Conservation (phyloP, 92 coral and sea anemone genomes). For the Parazoanthus darwini region DNA sequence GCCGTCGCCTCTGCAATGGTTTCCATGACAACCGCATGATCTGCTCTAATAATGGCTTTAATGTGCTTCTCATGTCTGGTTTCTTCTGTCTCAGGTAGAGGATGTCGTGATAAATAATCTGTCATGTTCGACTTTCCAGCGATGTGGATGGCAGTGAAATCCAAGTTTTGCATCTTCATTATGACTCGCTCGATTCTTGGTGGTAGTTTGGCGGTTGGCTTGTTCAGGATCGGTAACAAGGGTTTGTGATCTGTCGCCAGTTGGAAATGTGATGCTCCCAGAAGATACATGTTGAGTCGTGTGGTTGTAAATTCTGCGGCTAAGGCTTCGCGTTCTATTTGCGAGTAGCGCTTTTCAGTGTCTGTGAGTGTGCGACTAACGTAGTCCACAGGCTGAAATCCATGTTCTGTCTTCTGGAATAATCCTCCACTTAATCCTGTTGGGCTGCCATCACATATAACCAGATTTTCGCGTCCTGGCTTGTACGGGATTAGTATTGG, state of each 20-base stretch:
- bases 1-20: conserved; percentile 51
- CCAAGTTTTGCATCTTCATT: conserved; percentile 74
- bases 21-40: conserved; percentile 61
- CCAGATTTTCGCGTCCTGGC: conserved; percentile 54
- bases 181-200: conserved; percentile 63
- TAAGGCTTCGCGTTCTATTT: too few relatives aligned
- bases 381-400: too few relatives aligned
- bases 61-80: conserved; percentile 46
- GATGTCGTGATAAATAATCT: conserved; percentile 46
- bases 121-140: conserved; percentile 59
- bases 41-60: conserved; percentile 50
- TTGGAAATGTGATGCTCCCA: conserved; percentile 45
- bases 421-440: too few relatives aligned
- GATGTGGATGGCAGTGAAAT: conserved; percentile 55
- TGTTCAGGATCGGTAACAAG: conserved; percentile 62
- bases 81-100: conserved; percentile 53
- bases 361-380: too few relatives aligned
- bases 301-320: too few relatives aligned
- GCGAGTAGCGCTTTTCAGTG: too few relatives aligned
- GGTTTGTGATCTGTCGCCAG: conserved; percentile 75
- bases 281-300: too few relatives aligned
- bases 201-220: conserved; percentile 70
- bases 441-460: conserved; percentile 75
- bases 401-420: too few relatives aligned
- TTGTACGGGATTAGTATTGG: conserved; percentile 59